Percentiles rank a stretch among this genome's conserved stretches.
Evolutionary conservation across 2,888 invertebrate species (phyloP).

Genomic region (Melanchra persicariae): DNA sequence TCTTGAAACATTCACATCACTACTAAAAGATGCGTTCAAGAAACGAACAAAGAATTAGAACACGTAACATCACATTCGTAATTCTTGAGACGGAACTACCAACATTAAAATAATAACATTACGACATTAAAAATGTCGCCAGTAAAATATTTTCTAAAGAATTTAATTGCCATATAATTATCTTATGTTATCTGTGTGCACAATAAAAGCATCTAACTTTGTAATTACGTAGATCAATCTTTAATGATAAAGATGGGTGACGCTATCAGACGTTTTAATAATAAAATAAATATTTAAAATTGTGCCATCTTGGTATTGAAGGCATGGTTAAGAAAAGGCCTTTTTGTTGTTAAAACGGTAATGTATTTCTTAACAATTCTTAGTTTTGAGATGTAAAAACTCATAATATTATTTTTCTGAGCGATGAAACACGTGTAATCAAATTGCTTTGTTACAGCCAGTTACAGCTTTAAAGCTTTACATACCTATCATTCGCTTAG

Average conservation of each 20-base stretch:
- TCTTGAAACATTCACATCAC: neutral
- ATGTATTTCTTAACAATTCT: neutral
- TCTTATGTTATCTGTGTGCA: conserved; percentile 61
- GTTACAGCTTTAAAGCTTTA: neutral
- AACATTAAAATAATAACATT: conserved; percentile 50
- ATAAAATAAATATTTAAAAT: conserved; percentile 55
- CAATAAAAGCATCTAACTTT: conserved; percentile 64
- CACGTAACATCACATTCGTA: conserved; percentile 13
- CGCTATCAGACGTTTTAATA: conserved; percentile 46
- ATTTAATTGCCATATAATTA: conserved; percentile 63
- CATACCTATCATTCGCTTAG: conserved; percentile 8
- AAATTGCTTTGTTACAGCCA: conserved; percentile 2
- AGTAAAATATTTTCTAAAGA: conserved; percentile 56
- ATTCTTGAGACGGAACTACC: conserved; percentile 36
- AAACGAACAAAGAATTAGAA: conserved; percentile 4
- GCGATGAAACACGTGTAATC: conserved; percentile 19
- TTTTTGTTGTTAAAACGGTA: neutral
- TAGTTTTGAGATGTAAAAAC: neutral
- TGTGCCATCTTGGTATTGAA: conserved; percentile 12
- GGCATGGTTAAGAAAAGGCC: neutral
- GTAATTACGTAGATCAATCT: conserved; percentile 68
- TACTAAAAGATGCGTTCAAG: neutral
- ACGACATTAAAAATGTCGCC: conserved; percentile 61
- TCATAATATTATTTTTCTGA: neutral
- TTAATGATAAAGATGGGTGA: conserved; percentile 56